phyloP scores from a whole-genome alignment of 2,797 vertebrate species.

The Pseudochirops corinnae region DNA sequence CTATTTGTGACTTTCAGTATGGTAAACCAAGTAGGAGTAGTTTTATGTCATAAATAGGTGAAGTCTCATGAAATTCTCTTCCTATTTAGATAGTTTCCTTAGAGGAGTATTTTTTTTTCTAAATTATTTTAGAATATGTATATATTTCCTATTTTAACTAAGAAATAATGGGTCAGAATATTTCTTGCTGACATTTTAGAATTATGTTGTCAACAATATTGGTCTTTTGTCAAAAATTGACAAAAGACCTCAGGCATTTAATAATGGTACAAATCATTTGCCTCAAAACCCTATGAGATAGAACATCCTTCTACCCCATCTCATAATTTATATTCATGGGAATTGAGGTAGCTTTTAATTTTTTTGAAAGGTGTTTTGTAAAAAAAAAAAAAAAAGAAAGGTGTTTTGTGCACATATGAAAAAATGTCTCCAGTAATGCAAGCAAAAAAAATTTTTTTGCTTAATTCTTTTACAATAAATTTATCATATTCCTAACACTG shows the following conservation, averaged over 20 bases:
- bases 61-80: neutral
- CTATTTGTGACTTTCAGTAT: neutral
- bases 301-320: neutral
- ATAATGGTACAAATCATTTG: neutral
- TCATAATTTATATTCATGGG: neutral
- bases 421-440: neutral
- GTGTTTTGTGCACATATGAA: neutral
- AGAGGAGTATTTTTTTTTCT: neutral
- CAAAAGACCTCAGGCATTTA: neutral
- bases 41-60: neutral
- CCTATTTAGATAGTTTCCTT: neutral
- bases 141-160: neutral
- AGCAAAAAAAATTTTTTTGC: neutral
- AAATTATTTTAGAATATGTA: neutral
- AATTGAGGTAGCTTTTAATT: neutral
- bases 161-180: neutral
- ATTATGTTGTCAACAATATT: neutral
- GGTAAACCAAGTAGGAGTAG: neutral
- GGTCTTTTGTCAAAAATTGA: neutral
- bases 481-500: constrained; percentile 38
- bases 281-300: neutral
- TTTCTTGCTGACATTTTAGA: neutral
- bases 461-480: neutral
- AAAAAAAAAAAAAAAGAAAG: too few species aligned
- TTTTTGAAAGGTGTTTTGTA: neutral